Evolutionary conservation across 2,888 invertebrate genomes (phyloP).

Genomic region (Blastobasis lacticolella): DNA sequence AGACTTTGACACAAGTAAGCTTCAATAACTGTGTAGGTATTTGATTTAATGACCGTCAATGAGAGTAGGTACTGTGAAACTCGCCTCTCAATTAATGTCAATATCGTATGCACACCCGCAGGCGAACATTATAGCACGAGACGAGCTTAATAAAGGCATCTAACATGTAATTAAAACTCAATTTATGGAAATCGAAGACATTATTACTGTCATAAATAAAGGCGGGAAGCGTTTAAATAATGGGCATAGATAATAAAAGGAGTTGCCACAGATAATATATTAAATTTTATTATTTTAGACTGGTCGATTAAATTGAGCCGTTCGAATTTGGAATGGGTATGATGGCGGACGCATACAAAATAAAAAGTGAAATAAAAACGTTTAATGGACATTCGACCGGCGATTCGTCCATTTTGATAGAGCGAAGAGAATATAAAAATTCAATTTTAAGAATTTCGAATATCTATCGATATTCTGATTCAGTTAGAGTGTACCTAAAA

Average conservation of each 20-base stretch:
- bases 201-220: conserved; percentile 46
- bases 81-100: background rate
- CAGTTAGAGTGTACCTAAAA: no score
- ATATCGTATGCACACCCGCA: background rate
- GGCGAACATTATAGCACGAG: conserved; percentile 4
- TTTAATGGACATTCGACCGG: no score
- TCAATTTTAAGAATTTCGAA: no score
- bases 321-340: conserved; percentile 24
- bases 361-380: background rate
- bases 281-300: conserved; percentile 42
- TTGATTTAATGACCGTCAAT: no score
- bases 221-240: conserved; percentile 30
- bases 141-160: conserved; percentile 22
- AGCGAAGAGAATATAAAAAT: no score
- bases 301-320: conserved; percentile 40
- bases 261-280: conserved; percentile 26
- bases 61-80: no score
- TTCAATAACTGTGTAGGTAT: no score
- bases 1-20: no score
- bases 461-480: no score
- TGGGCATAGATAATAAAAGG: conserved; percentile 23
- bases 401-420: no score
- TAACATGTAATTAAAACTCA: conserved; percentile 40
- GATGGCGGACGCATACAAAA: background rate
- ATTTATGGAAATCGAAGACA: conserved; percentile 46